A percentile compares a stretch with the other conserved stretches of the same genome.
Conservation (phyloP, 1,140 invertebrate species). For the Atta cephalotes region DNA sequence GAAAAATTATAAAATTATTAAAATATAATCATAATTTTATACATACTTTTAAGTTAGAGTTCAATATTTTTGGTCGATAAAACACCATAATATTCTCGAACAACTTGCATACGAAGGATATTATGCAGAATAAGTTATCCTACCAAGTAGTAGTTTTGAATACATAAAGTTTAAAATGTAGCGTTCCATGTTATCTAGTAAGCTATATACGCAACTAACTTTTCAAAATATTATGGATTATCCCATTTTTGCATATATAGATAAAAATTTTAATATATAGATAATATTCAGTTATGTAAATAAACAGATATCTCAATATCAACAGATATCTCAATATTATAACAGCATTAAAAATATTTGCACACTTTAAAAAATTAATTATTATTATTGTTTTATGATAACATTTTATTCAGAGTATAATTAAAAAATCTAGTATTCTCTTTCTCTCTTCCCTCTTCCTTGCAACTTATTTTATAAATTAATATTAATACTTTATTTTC, state of each 20-base stretch:
- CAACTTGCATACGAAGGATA: conserved; percentile 6
- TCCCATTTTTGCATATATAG: conserved; percentile 12
- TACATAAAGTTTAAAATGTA: conserved; percentile 28
- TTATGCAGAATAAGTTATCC: conserved; percentile 30
- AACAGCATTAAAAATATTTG: too few relatives aligned
- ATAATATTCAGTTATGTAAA: background rate
- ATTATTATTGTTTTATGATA: background rate
- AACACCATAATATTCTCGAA: conserved; percentile 9
- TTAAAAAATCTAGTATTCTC: background rate
- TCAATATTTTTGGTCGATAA: conserved; percentile 21
- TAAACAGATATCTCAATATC: background rate
- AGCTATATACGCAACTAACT: conserved; percentile 1
- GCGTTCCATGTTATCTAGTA: conserved; percentile 8
- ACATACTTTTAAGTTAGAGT: background rate
- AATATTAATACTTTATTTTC: background rate
- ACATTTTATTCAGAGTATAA: background rate
- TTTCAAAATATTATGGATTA: conserved; percentile 24
- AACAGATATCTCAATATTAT: background rate
- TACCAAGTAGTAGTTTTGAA: conserved; percentile 29
- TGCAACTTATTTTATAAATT: background rate
- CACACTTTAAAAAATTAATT: background rate
- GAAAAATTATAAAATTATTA: background rate
- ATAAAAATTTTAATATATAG: background rate
- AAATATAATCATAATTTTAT: conserved; percentile 1
- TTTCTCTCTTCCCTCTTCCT: too few relatives aligned